Conservation (phyloP, 2,113 vertebrate genomes). For the Notarius lentiginosus region DNA sequence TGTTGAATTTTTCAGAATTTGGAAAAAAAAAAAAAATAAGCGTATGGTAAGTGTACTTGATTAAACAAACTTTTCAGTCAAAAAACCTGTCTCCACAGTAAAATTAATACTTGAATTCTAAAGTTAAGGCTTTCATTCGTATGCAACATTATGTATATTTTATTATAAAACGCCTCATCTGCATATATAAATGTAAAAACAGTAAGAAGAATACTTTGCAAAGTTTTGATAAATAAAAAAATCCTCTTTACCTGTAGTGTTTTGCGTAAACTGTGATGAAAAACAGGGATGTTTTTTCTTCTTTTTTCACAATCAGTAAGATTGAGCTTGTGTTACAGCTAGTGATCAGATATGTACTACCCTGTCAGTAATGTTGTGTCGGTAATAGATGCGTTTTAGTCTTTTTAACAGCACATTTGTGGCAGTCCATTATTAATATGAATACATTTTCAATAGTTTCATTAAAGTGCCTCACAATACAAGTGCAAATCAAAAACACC, state of each 20-base stretch:
- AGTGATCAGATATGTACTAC: neutral
- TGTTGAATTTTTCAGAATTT: neutral
- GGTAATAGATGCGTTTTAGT: conserved; percentile 4
- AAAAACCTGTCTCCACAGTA: neutral
- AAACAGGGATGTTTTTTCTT: neutral
- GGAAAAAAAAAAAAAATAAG: neutral
- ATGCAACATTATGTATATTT: neutral
- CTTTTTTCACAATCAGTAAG: neutral
- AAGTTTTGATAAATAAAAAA: neutral
- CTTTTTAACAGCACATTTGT: conserved; percentile 23
- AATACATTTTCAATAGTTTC: neutral
- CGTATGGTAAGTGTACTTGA: neutral
- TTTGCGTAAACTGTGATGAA: neutral
- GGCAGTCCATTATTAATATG: conserved; percentile 53
- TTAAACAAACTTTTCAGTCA: neutral
- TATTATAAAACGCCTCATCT: neutral
- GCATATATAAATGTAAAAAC: neutral
- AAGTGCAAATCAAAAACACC: conserved; percentile 56
- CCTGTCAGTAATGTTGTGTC: conserved; percentile 1
- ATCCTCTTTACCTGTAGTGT: neutral
- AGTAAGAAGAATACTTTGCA: neutral
- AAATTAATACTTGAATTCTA: neutral
- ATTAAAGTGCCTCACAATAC: conserved; percentile 57
- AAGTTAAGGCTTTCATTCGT: neutral
- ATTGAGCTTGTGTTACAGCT: neutral